These are phyloP conservation scores for Rhinophrynus dorsalis DNA, from an alignment of 2,797 vertebrate species.

Conservation along the genomic window DNA sequence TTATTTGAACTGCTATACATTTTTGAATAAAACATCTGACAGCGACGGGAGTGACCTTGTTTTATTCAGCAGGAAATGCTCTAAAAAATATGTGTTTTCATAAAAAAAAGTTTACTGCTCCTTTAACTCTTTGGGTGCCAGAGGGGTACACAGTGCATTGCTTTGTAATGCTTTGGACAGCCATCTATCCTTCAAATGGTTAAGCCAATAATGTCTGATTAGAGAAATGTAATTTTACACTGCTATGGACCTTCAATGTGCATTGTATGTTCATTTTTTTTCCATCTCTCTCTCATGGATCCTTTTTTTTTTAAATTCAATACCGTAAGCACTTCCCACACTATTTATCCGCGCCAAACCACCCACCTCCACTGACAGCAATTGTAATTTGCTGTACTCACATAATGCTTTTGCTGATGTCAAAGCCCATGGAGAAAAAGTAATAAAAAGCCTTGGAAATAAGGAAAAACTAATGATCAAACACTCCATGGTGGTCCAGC, in stretches of 20 bases:
- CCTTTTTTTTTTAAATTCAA: too few relatives aligned
- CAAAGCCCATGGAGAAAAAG: background rate
- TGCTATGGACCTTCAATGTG: background rate
- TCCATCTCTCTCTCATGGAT: too few relatives aligned
- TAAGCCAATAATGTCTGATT: background rate
- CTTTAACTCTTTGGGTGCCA: too few relatives aligned
- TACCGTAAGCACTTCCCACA: constrained; percentile 32
- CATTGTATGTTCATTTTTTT: background rate
- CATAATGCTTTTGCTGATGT: constrained; percentile 23
- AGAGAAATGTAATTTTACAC: background rate
- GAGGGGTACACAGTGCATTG: too few relatives aligned
- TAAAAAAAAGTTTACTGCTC: too few relatives aligned
- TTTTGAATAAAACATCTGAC: too few relatives aligned
- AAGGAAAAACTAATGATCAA: constrained; percentile 17
- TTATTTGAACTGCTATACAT: too few relatives aligned
- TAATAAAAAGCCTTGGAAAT: constrained; percentile 23
- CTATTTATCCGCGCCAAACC: constrained; percentile 22
- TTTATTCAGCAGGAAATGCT: too few relatives aligned
- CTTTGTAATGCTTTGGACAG: too few relatives aligned
- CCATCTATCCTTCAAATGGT: background rate
- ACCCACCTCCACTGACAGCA: constrained; percentile 38
- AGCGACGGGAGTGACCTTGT: too few relatives aligned
- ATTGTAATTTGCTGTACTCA: constrained; percentile 32
- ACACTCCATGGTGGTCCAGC: constrained; percentile 5
- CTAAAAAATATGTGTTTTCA: too few relatives aligned